Conservation (phyloP, 2,888 invertebrate species). For the Meliscaeva auricollis region DNA sequence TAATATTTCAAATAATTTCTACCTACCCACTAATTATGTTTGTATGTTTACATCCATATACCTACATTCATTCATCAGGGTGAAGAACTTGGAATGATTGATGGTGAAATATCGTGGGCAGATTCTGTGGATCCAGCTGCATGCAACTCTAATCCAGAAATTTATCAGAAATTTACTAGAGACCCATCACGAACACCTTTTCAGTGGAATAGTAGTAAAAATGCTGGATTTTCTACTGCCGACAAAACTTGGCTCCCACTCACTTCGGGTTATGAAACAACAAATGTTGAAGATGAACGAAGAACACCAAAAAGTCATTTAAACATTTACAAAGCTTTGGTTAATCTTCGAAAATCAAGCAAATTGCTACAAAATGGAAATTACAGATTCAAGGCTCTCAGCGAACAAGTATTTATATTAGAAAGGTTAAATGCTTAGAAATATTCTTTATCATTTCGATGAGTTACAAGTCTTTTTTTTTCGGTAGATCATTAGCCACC, state of each 20-base stretch:
- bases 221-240: constrained; percentile 81
- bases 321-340: constrained; percentile 86
- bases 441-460: too few relatives aligned
- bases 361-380: constrained; percentile 79
- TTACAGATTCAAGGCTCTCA: constrained; percentile 79
- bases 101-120: constrained; percentile 85
- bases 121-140: constrained; percentile 85
- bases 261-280: constrained; percentile 85
- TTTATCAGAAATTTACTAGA: constrained; percentile 86
- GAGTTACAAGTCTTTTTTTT: neutral
- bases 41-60: too few relatives aligned
- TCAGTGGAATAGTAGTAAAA: constrained; percentile 85
- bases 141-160: constrained; percentile 84
- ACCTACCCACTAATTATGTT: too few relatives aligned
- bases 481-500: constrained; percentile 11
- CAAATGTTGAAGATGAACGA: constrained; percentile 86
- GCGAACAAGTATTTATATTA: constrained; percentile 79
- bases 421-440: constrained; percentile 78
- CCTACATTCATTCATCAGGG: constrained; percentile 83
- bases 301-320: constrained; percentile 85
- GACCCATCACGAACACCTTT: constrained; percentile 87
- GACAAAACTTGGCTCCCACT: constrained; percentile 82
- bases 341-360: constrained; percentile 81
- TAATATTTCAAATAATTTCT: too few relatives aligned
- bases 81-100: constrained; percentile 79